Base-by-base conservation (phyloP, 2,888 invertebrate species). In the Synanthedon andrenaeformis region DNA sequence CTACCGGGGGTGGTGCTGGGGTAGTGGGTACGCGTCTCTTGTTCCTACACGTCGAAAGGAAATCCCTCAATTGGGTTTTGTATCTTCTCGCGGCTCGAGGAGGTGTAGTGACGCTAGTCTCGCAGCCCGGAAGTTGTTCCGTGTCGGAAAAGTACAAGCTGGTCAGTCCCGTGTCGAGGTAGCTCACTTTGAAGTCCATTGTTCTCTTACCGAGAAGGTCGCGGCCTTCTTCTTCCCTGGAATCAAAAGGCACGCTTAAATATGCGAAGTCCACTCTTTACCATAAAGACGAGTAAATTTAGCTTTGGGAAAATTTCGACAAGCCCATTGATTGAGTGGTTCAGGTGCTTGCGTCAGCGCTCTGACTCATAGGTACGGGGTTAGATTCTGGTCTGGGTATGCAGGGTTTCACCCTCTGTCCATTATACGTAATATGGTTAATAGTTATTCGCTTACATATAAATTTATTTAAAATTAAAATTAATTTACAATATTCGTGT, bases 131-230 rank as follows among this genome's bases (percentile, higher is more conserved):
- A 14, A 95, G 81, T 74, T 93, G 94, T 72, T 96, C 96, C 50
- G 92, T 91, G 70, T 96, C 96, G 6, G 94, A 94, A 83, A 96
- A 96, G 83, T 96, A 96, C 54, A 94, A 92, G 70, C 95, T 96
- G 13, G 96, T 96, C 59, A 97, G 89, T 13, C 96, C 96, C 0
- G 96, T 96, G 76, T 97, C 97, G 69, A 98, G 90, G 83, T 99
- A 99, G 76, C 98, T 98, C 54, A 97, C 97, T 90, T 99, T 98
- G 83, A 98, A 99, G 83, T 99, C 98, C 95, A 98, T 98, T 5
- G 98, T 99, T 61, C 99, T 91, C 82, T 99, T 99, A 42, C 98
- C 98, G 52, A 99, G 89, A 57, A 99, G 88, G 82, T 99, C 99
- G 60, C 97, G 92, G 11, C 99, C 99, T 89, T 99, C 99, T 82